These are phyloP conservation scores for Ormia ochracea DNA, from an alignment of 2,888 invertebrate genomes.

Conservation along the genomic window DNA sequence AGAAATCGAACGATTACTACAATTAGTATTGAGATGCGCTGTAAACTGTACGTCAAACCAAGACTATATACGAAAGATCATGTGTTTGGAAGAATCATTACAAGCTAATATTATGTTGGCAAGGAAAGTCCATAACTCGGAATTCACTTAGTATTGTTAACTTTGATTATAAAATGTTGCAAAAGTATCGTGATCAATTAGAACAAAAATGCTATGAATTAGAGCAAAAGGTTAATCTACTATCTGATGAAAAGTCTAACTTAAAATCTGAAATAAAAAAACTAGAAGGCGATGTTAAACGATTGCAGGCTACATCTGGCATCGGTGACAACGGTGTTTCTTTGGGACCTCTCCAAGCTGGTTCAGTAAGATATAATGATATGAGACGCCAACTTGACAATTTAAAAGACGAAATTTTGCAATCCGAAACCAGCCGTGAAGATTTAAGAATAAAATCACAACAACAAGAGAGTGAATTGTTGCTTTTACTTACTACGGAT, in stretches of 20 bases:
- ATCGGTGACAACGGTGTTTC: conserved; percentile 80
- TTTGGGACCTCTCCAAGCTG: conserved; percentile 80
- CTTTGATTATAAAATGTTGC: conserved; percentile 83
- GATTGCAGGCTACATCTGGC: conserved; percentile 78
- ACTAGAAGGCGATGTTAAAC: conserved; percentile 81
- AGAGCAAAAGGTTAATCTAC: conserved; percentile 85
- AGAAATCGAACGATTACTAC: conserved; percentile 91
- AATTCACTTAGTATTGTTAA: conserved; percentile 76
- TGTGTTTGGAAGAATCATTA: conserved; percentile 92
- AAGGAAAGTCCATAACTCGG: conserved; percentile 76
- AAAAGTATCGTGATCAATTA: conserved; percentile 88
- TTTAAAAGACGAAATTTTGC: conserved; percentile 90
- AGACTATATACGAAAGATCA: conserved; percentile 93
- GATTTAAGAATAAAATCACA: conserved; percentile 89
- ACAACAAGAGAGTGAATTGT: conserved; percentile 87
- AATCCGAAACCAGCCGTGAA: conserved; percentile 90
- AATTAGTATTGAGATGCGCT: conserved; percentile 94
- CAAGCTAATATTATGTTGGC: conserved; percentile 92
- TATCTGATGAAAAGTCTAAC: conserved; percentile 89
- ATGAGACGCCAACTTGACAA: conserved; percentile 88
- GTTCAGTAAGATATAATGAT: conserved; percentile 82
- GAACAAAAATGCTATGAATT: conserved; percentile 92
- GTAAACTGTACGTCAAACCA: conserved; percentile 95
- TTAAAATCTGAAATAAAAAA: conserved; percentile 85
- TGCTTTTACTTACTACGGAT: too few species aligned